phyloP scores from a whole-genome alignment of 2,888 invertebrate species.

The Pheosia gnoma region DNA sequence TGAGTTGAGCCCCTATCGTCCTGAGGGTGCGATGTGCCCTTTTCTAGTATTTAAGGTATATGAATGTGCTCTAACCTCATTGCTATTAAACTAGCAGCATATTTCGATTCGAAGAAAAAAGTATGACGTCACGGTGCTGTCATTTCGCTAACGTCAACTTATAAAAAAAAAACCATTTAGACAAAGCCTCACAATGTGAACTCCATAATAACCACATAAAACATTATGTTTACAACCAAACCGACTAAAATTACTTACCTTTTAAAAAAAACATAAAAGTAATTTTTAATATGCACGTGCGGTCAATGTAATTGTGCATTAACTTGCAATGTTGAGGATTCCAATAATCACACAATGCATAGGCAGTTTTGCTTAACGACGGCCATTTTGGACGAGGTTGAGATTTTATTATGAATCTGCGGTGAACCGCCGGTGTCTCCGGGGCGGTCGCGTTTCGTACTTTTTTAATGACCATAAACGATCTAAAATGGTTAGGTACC shows the following conservation, averaged over 20 bases:
- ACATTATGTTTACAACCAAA: slow-evolving; percentile 19
- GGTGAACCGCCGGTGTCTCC: slow-evolving; percentile 58
- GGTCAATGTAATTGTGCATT: slow-evolving; percentile 43
- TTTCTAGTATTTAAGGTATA: too few relatives aligned
- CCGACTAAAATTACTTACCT: slow-evolving; percentile 14
- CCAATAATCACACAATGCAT: slow-evolving; percentile 61
- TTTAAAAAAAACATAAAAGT: slow-evolving; percentile 28
- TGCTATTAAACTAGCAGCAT: too few relatives aligned
- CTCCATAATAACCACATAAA: neutral
- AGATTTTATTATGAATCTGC: slow-evolving; percentile 70
- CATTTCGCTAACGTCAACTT: too few relatives aligned
- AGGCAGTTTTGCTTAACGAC: slow-evolving; percentile 68
- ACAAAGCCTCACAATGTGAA: neutral
- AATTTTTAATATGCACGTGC: slow-evolving; percentile 30
- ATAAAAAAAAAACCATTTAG: neutral
- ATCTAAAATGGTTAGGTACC: neutral
- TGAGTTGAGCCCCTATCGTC: too few relatives aligned
- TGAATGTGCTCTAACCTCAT: too few relatives aligned
- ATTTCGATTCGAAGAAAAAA: too few relatives aligned
- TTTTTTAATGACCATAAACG: slow-evolving; percentile 33
- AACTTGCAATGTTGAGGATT: slow-evolving; percentile 49
- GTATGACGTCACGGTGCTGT: too few relatives aligned
- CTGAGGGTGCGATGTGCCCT: too few relatives aligned
- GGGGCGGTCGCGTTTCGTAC: slow-evolving; percentile 35
- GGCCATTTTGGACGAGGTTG: slow-evolving; percentile 35